Evolutionary conservation across 2,797 vertebrate genomes (phyloP), one percentile per base, ranked within the genome.

Genomic region (Anolis apletophallus): DNA sequence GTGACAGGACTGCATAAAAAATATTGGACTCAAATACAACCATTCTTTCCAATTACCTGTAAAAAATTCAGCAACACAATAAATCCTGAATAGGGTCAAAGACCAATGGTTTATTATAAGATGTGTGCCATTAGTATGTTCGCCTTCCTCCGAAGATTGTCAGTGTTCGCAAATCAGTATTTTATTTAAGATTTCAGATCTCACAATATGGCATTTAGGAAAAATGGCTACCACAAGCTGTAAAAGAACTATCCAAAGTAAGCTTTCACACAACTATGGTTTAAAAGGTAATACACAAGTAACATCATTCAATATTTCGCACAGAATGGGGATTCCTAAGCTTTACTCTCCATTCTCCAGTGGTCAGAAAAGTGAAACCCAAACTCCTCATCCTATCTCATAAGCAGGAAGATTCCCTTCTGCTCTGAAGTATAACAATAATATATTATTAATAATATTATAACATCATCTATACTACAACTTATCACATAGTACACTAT

Each of bases 1-100:
- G 85, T 85, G 87, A 92, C 87, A 88, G 76, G 61, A 75, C 46
- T 52, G 88, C 19, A 73, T 94, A 87, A 94, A 93, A 90, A 89
- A 92, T 84, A 91, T 59, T 72, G 1, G 85, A 54, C 85, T 88
- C 61, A 75, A 85, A 89, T 92, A 71, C 83, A 88, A 40, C 36
- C 80, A 90, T 78, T 76, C 12, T 89, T 91, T 61, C 88, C 88
- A 88, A 86, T 91, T 92, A 86, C 82, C 90, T 87, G 84, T 88
- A 57, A 0, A 61, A 29, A 55, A 68, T 68, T 76, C 80, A 52
- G 36, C 0, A 21, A 46, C 16, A 87, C 34, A 77, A 93, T 93
- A 94, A 94, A 95, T 92, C 90, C 59, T 72, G 85, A 74, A 17
- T 0, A 3, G 0, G 29, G 23, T 81, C 17, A 19, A 0, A 87